Evolutionary conservation across 92 coral and sea anemone genomes (phyloP).

Genomic region (Porites rus): DNA sequence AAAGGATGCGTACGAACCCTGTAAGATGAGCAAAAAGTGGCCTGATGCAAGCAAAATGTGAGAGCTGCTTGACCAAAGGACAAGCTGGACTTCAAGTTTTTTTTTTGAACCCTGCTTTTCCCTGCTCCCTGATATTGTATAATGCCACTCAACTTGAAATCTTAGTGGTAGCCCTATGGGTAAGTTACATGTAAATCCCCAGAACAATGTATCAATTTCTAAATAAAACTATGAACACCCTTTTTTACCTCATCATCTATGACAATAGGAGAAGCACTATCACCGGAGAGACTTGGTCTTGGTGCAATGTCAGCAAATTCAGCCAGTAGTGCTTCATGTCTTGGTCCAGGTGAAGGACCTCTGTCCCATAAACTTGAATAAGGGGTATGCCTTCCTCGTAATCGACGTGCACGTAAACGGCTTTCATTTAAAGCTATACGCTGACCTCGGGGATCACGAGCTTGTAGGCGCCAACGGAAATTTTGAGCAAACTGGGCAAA

Average conservation of each 20-base stretch:
- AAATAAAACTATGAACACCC: too few relatives aligned
- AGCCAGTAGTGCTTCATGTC: slow-evolving; percentile 22
- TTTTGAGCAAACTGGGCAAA: slow-evolving; percentile 50
- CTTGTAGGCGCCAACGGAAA: slow-evolving; percentile 41
- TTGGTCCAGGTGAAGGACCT: slow-evolving; percentile 10
- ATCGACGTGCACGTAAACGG: slow-evolving; percentile 42
- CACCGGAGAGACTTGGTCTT: slow-evolving; percentile 31
- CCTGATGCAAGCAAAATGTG: too few relatives aligned
- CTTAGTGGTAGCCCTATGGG: too few relatives aligned
- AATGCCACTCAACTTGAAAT: too few relatives aligned
- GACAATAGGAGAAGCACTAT: slow-evolving; percentile 27
- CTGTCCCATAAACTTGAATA: slow-evolving; percentile 32
- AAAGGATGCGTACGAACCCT: too few relatives aligned
- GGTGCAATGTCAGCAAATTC: slow-evolving; percentile 40
- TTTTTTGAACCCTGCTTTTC: too few relatives aligned
- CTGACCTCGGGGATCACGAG: slow-evolving; percentile 22
- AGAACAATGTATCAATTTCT: not conserved
- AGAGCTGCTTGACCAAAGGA: too few relatives aligned
- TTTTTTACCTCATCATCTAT: slow-evolving; percentile 45
- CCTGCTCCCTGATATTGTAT: too few relatives aligned
- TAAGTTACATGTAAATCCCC: too few relatives aligned
- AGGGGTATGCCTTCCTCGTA: slow-evolving; percentile 43
- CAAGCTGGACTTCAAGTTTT: too few relatives aligned
- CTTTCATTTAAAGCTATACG: slow-evolving; percentile 24
- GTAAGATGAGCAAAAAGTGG: too few relatives aligned